phyloP scores from a whole-genome alignment of 2,113 vertebrate genomes.

The Rhabdomys dilectus region DNA sequence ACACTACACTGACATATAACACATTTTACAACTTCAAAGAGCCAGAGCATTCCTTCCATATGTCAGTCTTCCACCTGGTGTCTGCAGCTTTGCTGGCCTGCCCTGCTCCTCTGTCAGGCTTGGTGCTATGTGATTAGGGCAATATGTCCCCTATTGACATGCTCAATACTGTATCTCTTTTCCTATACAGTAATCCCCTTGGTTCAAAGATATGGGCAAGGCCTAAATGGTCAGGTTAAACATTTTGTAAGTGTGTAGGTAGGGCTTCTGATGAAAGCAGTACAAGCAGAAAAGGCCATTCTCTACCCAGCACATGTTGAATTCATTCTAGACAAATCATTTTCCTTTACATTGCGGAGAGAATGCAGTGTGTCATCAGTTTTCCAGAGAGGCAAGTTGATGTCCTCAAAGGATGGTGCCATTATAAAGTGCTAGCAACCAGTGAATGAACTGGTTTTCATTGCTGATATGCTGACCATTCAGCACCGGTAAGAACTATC shows the following conservation, averaged over 20 bases:
- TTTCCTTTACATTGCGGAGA: neutral
- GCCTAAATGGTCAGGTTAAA: neutral
- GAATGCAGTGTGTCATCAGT: neutral
- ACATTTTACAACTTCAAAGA: neutral
- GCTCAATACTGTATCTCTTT: neutral
- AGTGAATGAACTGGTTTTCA: neutral
- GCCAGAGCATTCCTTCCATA: neutral
- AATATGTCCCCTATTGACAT: neutral
- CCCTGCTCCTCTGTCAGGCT: neutral
- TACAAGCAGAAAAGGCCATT: neutral
- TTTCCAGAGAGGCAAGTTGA: neutral
- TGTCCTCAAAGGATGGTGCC: neutral
- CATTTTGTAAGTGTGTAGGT: neutral
- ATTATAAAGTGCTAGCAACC: neutral
- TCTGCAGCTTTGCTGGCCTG: neutral
- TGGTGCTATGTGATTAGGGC: neutral
- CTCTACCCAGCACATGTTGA: slow-evolving; percentile 11
- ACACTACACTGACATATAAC: neutral
- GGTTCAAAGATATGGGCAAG: neutral
- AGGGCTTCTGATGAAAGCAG: neutral
- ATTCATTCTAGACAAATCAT: neutral
- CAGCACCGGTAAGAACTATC: neutral
- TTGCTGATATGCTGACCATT: neutral
- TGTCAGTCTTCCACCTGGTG: neutral
- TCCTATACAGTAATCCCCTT: neutral